Evolutionary conservation across 2,113 vertebrate genomes (phyloP), one percentile per base, ranked within the genome.

Genomic region (Eretmochelys imbricata): DNA sequence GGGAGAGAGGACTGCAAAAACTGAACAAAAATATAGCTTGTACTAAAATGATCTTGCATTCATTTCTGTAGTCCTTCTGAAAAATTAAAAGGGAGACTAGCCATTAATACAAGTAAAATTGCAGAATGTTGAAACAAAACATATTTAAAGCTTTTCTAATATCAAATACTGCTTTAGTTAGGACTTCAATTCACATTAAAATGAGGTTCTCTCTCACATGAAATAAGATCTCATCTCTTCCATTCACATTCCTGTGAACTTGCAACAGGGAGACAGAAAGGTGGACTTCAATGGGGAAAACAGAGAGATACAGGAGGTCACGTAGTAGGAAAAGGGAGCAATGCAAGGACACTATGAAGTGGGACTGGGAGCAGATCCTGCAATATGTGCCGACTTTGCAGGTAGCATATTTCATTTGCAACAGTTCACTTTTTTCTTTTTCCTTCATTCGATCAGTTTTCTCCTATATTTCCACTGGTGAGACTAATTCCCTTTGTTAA

Each of bases 111-210:
- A 62, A 51, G 14, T 82, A 31, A 72, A 91, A 86, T 57, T 59
- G 62, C 57, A 9, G 94, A 91, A 50, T 51, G 50, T 86, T 84
- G 20, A 84, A 87, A 20, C 84, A 91, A 95, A 96, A 76, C 35
- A 96, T 1, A 1, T 65, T 10, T 93, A 29, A 35, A 79, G 53
- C 25, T 85, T 86, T 42, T 87, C 57, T 10, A 93, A 78, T 14
- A 82, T 3, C 51, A 76, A 79, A 65, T 1, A 53, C 29, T 35
- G 59, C 29, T 62, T 62, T 35, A 6, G 72, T 72, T 69, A 55
- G 14, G 24, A 88, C 57, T 89, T 91, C 31, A 85, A 51, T 87
- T 90, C 79, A 82, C 53, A 65, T 19, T 62, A 85, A 89, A 91
- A 94, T 86, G 53, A 29, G 8, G 49, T 13, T 88, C 79, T 54